Conservation (phyloP, 37 sponge, comb jelly and placozoan species). For the Haliclona indistincta region DNA sequence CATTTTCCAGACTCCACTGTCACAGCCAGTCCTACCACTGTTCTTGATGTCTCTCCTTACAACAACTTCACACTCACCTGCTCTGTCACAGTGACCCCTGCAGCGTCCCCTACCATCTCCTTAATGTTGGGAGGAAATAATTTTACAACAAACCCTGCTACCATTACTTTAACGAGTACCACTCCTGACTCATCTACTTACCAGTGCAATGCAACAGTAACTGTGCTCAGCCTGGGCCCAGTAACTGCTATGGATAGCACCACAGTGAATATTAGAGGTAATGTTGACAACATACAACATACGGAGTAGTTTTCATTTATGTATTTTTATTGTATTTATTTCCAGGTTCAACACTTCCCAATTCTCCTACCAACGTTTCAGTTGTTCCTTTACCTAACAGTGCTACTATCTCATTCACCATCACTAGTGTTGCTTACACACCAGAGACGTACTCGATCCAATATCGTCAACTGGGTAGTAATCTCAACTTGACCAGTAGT, state of each 20-base stretch:
- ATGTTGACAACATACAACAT: neutral
- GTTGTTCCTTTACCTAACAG: neutral
- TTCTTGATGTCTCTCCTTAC: conserved; percentile 1
- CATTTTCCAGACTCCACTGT: neutral
- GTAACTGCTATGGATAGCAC: neutral
- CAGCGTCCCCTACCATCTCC: neutral
- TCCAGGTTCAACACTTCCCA: conserved; percentile 26
- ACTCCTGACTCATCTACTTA: neutral
- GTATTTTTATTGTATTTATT: conserved; percentile 1
- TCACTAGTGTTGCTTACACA: conserved; percentile 33
- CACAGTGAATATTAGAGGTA: conserved; percentile 3
- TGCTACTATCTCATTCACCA: conserved; percentile 43
- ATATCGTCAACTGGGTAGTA: conserved; percentile 8
- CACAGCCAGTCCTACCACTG: neutral
- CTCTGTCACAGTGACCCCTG: neutral
- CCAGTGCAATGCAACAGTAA: neutral
- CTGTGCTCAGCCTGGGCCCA: neutral
- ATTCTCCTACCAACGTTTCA: neutral
- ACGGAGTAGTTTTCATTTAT: neutral
- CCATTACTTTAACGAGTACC: neutral
- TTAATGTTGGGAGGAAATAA: neutral
- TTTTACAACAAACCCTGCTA: neutral
- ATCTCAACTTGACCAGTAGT: neutral
- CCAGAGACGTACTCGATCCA: conserved; percentile 47
- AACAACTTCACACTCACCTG: neutral